These are phyloP conservation scores for Nomada hirtipes DNA, from an alignment of 2,888 invertebrate species.

Conservation along the genomic window DNA sequence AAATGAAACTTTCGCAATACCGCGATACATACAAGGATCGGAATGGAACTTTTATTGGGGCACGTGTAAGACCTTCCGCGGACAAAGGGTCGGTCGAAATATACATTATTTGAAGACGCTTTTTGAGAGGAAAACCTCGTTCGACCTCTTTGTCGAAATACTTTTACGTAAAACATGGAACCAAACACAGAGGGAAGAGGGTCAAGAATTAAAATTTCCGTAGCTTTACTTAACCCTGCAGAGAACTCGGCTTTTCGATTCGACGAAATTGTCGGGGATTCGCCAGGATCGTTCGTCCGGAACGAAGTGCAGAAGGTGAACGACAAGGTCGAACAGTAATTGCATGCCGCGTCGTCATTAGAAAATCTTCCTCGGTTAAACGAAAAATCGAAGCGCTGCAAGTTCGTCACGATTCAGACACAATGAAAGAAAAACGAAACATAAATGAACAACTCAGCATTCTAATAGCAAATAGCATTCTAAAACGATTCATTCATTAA, in stretches of 20 bases:
- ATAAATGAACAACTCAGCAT: too few species aligned
- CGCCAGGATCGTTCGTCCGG: too few species aligned
- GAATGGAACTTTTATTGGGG: constrained; percentile 9
- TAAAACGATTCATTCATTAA: too few species aligned
- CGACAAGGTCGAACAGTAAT: too few species aligned
- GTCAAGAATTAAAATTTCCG: constrained; percentile 5
- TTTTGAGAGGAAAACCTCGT: background rate
- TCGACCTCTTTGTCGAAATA: constrained; percentile 3
- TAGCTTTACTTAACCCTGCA: background rate
- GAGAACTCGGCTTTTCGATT: background rate
- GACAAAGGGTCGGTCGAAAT: background rate
- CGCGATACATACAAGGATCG: background rate
- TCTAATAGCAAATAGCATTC: too few species aligned
- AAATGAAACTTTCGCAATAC: background rate
- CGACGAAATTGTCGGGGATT: background rate
- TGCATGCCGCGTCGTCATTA: background rate
- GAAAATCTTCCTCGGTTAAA: background rate
- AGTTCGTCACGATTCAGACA: background rate
- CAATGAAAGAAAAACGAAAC: too few species aligned
- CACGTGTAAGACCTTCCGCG: background rate
- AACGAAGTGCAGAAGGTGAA: too few species aligned
- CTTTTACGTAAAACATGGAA: constrained; percentile 2
- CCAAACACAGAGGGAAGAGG: background rate
- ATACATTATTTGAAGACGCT: constrained; percentile 6
- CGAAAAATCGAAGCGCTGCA: constrained; percentile 3